Base-by-base conservation (phyloP, 2,113 vertebrate genomes). In the Grallaria varia region DNA sequence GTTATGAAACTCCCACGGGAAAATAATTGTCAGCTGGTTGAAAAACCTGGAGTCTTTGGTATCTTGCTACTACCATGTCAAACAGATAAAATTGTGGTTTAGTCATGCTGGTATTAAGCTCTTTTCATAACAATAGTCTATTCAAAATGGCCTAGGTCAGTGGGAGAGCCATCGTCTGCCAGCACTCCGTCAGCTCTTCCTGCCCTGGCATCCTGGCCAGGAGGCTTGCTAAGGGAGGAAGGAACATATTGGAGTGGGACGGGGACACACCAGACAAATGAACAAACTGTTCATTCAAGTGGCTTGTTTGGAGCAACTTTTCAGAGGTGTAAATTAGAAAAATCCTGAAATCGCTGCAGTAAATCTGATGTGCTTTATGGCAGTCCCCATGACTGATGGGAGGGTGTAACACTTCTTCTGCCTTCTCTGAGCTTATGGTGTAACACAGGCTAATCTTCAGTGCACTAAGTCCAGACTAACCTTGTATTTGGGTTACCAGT, bases 171-270 rank as follows among this genome's bases (percentile, higher is more conserved):
- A 2, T 35, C 4, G 2, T 45, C 71, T 90, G 42, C 39, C 56
- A 89, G 60, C 31, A n/a, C n/a, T 53, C 49, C 3, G 1, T 40
- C 45, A 76, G 56, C 30, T 37, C 7, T 58, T 21, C 72, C 63
- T 80, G 50, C n/a, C 62, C n/a, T 58, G 37, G 50, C 44, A 12
- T 30, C n/a, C 44, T 0, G 0, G n/a, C 40, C 68, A 49, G 55
- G 18, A 62, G 31, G 22, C 45, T 44, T 5, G 42, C 14, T 25
- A 25, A 72, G 6, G 23, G 45, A 44, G 23, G 55, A 50, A 56
- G 42, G 45, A 83, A 50, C 33, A 33, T 53, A 21, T 2, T 80
- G 68, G 52, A 71, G 79, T 62, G 66, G 50, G 53, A 90, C 31
- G n/a, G 53, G 58, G 13, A 80, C 45, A 71, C 69, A 74, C 8